phyloP scores from a whole-genome alignment of 2,797 vertebrate genomes.

The Micrastur ruficollis region DNA sequence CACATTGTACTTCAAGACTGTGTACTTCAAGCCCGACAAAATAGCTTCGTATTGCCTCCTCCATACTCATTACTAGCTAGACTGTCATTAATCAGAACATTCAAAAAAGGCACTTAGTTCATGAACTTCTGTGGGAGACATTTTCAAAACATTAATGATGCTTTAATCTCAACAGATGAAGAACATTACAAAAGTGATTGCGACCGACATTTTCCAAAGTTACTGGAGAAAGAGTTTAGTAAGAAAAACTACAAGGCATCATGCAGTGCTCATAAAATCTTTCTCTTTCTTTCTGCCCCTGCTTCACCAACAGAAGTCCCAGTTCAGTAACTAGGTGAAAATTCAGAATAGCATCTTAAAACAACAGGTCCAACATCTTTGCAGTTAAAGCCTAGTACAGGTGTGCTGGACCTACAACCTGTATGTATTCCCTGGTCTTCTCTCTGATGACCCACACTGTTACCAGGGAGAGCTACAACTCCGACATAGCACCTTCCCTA shows the following conservation, averaged over 20 bases:
- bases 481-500: accelerated
- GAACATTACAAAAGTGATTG: background rate
- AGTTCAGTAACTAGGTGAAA: background rate
- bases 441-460: background rate
- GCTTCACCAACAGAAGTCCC: background rate
- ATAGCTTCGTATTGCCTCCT: background rate
- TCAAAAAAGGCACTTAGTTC: constrained; percentile 8
- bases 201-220: background rate
- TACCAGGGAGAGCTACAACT: background rate
- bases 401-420: background rate
- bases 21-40: background rate
- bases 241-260: background rate
- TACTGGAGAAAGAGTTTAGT: background rate
- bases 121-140: constrained; percentile 4
- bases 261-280: background rate
- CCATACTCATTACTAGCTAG: constrained; percentile 8
- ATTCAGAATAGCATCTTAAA: background rate
- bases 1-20: background rate
- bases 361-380: background rate
- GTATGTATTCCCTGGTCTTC: background rate
- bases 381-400: background rate
- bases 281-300: background rate
- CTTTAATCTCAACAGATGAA: background rate
- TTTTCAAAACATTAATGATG: constrained; percentile 48
- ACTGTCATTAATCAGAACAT: constrained; percentile 20